Conservation (phyloP, 1,140 invertebrate species). For the Sogatella furcifera region DNA sequence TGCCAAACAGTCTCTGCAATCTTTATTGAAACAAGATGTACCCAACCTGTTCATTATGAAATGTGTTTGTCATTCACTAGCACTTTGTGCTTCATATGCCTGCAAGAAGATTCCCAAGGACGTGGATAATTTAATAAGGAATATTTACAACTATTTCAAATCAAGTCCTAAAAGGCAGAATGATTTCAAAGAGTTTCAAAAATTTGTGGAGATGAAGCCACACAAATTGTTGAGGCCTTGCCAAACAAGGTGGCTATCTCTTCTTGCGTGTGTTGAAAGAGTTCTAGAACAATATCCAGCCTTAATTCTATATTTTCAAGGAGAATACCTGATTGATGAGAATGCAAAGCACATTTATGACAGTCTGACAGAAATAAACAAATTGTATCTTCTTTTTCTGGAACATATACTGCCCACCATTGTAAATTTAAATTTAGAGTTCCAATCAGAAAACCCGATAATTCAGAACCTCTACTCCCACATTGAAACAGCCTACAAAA, state of each 20-base stretch:
- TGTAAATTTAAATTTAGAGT: constrained; percentile 14
- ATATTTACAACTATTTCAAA: constrained; percentile 25
- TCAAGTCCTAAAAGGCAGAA: constrained; percentile 27
- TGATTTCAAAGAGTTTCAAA: constrained; percentile 12
- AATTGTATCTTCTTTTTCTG: constrained; percentile 16
- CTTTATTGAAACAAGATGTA: constrained; percentile 19
- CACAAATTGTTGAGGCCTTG: constrained; percentile 5
- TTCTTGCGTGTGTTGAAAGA: not conserved
- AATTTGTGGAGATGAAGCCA: constrained; percentile 9
- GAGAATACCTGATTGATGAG: not conserved
- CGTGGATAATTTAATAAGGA: constrained; percentile 26
- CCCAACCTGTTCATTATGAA: constrained; percentile 29
- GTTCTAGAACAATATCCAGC: constrained; percentile 21
- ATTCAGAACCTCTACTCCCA: constrained; percentile 11
- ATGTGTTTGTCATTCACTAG: constrained; percentile 32
- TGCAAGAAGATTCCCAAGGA: constrained; percentile 27
- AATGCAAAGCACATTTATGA: constrained; percentile 8
- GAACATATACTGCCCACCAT: constrained; percentile 18
- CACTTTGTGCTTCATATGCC: constrained; percentile 29
- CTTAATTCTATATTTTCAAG: not conserved
- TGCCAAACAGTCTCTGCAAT: constrained; percentile 27
- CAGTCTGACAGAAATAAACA: constrained; percentile 8
- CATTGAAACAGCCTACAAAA: not conserved
- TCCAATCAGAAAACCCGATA: constrained; percentile 15
- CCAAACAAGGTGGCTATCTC: constrained; percentile 6